These are phyloP conservation scores for Thereva unica DNA, from an alignment of 2,888 invertebrate genomes.

Conservation along the genomic window DNA sequence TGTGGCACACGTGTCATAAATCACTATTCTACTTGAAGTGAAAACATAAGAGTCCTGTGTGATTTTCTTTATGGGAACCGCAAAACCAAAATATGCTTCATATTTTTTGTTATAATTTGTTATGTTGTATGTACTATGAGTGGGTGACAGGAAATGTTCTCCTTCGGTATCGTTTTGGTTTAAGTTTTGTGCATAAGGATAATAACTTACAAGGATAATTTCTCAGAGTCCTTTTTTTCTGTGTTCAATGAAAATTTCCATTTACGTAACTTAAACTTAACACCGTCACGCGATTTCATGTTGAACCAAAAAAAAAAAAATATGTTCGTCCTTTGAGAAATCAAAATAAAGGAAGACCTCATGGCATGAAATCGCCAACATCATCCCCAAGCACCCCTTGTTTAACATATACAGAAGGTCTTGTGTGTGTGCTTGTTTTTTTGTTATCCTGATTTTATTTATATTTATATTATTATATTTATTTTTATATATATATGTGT, in stretches of 20 bases:
- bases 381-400: neutral
- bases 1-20: constrained; percentile 21
- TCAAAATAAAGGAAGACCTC: no score
- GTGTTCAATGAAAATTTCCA: neutral
- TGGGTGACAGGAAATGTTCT: no score
- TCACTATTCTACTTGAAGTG: neutral
- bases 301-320: no score
- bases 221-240: constrained; percentile 4
- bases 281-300: constrained; percentile 17
- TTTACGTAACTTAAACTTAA: constrained; percentile 22
- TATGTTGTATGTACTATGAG: neutral
- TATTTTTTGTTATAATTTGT: constrained; percentile 1
- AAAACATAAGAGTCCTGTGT: constrained; percentile 6
- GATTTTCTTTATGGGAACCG: neutral
- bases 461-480: no score
- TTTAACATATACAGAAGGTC: no score
- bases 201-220: constrained; percentile 15
- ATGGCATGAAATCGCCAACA: neutral
- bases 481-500: neutral
- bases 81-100: neutral
- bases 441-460: no score
- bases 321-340: no score
- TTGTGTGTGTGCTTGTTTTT: no score
- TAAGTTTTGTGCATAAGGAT: neutral
- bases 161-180: no score